phyloP scores from a whole-genome alignment of 2,797 vertebrate genomes.

The Falco berigora region DNA sequence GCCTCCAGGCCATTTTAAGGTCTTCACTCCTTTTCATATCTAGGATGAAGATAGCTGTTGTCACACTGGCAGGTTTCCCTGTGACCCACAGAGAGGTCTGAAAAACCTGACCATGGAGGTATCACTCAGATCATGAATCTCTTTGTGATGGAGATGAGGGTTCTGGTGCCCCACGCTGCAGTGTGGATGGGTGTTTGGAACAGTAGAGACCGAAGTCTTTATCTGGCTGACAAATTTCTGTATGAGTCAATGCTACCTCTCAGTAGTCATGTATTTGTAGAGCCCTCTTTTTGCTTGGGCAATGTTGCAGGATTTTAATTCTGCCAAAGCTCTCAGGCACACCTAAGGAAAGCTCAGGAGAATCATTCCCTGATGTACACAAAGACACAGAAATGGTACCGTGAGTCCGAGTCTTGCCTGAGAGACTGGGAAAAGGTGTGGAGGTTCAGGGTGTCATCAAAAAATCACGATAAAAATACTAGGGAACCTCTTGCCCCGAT shows the following conservation, averaged over 20 bases:
- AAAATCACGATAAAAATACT: neutral
- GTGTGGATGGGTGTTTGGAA: neutral
- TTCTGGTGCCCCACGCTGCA: neutral
- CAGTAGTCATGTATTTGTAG: neutral
- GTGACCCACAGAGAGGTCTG: neutral
- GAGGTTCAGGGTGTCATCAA: neutral
- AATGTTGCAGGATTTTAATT: neutral
- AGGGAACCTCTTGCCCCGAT: neutral
- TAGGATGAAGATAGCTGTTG: neutral
- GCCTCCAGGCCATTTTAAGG: neutral
- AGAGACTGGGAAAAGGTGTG: neutral
- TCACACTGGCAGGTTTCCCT: neutral
- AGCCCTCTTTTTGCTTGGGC: neutral
- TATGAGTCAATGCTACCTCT: neutral
- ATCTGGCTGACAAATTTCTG: neutral
- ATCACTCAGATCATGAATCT: neutral
- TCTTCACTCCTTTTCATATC: neutral
- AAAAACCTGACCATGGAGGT: neutral
- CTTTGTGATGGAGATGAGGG: neutral
- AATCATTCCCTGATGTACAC: neutral
- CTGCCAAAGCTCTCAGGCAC: neutral
- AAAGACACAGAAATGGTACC: neutral
- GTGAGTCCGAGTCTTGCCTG: neutral
- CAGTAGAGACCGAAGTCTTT: neutral
- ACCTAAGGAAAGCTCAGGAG: neutral